A percentile compares a stretch with the other conserved stretches of the same genome.
These are phyloP conservation scores for Pocillopora grandis DNA, from an alignment of 92 coral and sea anemone genomes.

Conservation along the genomic window DNA sequence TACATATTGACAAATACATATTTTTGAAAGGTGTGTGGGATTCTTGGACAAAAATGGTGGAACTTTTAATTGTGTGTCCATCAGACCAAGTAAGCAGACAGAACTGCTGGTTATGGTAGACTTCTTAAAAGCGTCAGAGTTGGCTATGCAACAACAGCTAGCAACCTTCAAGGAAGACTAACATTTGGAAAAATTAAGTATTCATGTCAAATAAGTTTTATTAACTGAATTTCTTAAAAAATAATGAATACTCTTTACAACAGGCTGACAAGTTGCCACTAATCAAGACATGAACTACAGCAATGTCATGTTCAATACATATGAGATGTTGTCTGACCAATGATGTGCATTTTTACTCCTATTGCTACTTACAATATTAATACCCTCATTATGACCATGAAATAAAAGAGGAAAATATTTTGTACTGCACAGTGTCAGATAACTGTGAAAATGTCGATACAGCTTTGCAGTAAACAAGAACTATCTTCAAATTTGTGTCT, in stretches of 20 bases:
- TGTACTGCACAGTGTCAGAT: too few relatives aligned
- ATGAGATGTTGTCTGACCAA: too few relatives aligned
- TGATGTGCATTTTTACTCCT: too few relatives aligned
- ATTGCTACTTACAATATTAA: too few relatives aligned
- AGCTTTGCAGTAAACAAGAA: too few relatives aligned
- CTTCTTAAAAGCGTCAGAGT: constrained; percentile 58
- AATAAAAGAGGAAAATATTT: too few relatives aligned
- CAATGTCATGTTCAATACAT: too few relatives aligned
- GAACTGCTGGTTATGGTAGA: constrained; percentile 53
- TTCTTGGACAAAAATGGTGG: constrained; percentile 80
- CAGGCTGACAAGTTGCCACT: not conserved
- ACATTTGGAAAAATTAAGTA: not conserved
- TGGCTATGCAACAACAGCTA: constrained; percentile 73
- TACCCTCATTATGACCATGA: too few relatives aligned
- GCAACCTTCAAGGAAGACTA: constrained; percentile 77
- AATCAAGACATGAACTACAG: too few relatives aligned
- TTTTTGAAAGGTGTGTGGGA: constrained; percentile 75
- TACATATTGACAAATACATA: not conserved
- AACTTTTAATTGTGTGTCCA: constrained; percentile 78
- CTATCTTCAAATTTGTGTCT: too few relatives aligned
- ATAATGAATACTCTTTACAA: not conserved
- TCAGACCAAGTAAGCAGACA: constrained; percentile 76
- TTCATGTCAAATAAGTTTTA: not conserved
- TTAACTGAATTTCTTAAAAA: not conserved
- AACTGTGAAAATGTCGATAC: too few relatives aligned